phyloP scores from a whole-genome alignment of 2,888 invertebrate genomes.

The Rutpela maculata region DNA sequence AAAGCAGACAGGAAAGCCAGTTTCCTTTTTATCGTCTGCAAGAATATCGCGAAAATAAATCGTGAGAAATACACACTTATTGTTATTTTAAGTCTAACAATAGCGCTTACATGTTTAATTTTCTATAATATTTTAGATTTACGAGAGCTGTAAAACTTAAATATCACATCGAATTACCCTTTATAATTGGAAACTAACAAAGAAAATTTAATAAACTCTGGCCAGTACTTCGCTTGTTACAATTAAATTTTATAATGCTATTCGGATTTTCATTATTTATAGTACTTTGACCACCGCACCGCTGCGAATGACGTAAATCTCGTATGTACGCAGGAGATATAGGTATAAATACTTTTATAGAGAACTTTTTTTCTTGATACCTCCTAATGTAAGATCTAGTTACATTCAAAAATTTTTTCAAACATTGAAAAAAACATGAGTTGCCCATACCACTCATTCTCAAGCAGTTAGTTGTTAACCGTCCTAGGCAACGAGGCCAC shows the following conservation, averaged over 20 bases:
- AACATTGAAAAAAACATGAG: no score
- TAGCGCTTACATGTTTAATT: constrained; percentile 17
- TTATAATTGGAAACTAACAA: constrained; percentile 41
- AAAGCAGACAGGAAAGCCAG: constrained; percentile 1
- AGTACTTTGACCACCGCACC: background rate
- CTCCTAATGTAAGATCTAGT: no score
- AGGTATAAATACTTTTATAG: background rate
- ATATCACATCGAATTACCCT: constrained; percentile 39
- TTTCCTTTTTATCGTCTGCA: background rate
- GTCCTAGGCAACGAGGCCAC: no score
- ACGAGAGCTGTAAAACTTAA: background rate
- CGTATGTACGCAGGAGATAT: background rate
- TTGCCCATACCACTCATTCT: no score
- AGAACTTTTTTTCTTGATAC: background rate
- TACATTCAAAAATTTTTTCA: no score
- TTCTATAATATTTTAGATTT: constrained; percentile 17
- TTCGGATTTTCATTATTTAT: background rate
- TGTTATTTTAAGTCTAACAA: constrained; percentile 26
- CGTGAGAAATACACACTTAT: constrained; percentile 17
- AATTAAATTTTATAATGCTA: background rate
- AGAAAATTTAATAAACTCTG: constrained; percentile 39
- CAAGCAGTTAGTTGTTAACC: no score
- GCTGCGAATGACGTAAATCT: background rate
- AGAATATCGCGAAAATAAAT: constrained; percentile 23
- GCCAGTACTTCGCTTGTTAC: background rate